A percentile compares a stretch with the other conserved stretches of the same genome.
Evolutionary conservation across 1,140 invertebrate species (phyloP).

Genomic region (Schlechtendalia chinensis): DNA sequence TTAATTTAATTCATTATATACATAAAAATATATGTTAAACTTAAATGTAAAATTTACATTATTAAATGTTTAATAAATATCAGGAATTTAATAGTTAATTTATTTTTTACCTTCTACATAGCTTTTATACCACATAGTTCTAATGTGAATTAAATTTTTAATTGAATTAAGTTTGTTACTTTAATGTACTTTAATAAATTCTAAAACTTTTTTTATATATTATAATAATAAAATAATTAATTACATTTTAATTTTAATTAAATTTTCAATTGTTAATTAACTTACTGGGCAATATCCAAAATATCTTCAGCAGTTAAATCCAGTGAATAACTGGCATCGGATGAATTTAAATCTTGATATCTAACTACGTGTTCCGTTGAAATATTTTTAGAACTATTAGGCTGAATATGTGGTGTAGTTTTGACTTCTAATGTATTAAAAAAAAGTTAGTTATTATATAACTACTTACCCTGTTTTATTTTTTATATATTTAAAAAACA

Average conservation of each 20-base stretch:
- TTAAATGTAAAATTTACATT: too few relatives aligned
- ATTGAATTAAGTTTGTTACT: not conserved
- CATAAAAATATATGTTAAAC: not conserved
- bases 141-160: not conserved
- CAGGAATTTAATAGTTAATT: too few relatives aligned
- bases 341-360: conserved; percentile 34
- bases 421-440: conserved; percentile 28
- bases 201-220: not conserved
- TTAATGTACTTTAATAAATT: not conserved
- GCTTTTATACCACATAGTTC: not conserved
- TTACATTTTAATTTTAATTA: not conserved
- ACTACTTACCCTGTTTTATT: not conserved
- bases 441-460: not conserved
- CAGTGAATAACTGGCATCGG: conserved; percentile 1
- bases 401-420: conserved; percentile 7
- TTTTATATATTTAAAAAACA: not conserved
- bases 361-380: conserved; percentile 22
- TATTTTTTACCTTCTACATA: too few relatives aligned
- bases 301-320: conserved; percentile 15
- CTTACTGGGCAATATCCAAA: conserved; percentile 16
- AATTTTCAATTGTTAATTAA: not conserved
- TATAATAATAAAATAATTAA: not conserved
- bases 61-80: too few relatives aligned
- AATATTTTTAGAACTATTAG: too few relatives aligned
- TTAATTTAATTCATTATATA: too few relatives aligned